Percentiles rank a stretch among this genome's conserved stretches.
Evolutionary conservation across 2,113 vertebrate genomes (phyloP).

Genomic region (Echinops telfairi): DNA sequence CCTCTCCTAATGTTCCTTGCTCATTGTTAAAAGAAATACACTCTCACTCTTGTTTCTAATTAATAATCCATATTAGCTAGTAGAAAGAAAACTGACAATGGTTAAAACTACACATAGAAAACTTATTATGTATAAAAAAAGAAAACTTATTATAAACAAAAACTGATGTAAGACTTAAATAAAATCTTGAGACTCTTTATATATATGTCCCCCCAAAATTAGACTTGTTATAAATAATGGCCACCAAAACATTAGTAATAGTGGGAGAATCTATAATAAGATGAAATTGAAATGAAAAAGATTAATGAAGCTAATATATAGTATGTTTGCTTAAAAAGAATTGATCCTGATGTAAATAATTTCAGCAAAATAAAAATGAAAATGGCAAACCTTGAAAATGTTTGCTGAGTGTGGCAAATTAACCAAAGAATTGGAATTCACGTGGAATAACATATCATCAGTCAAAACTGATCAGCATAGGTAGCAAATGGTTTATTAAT

Average conservation of each 20-base stretch:
- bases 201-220: background rate
- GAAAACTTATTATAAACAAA: constrained; percentile 7
- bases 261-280: constrained; percentile 17
- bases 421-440: background rate
- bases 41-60: constrained; percentile 32
- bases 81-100: constrained; percentile 33
- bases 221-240: background rate
- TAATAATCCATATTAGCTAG: constrained; percentile 25
- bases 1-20: constrained; percentile 51
- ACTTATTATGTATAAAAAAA: background rate
- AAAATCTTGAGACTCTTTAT: background rate
- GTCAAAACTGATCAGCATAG: background rate
- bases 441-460: background rate
- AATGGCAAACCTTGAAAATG: constrained; percentile 22
- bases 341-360: constrained; percentile 50
- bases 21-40: constrained; percentile 36
- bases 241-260: constrained; percentile 30
- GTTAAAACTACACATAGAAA: constrained; percentile 37
- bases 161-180: background rate
- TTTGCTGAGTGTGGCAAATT: constrained; percentile 39
- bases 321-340: constrained; percentile 25
- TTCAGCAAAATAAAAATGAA: constrained; percentile 54
- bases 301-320: constrained; percentile 18
- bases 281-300: constrained; percentile 28
- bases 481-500: constrained; percentile 49